phyloP scores from a whole-genome alignment of 2,888 invertebrate genomes.

The Drosophila niveifrons region DNA sequence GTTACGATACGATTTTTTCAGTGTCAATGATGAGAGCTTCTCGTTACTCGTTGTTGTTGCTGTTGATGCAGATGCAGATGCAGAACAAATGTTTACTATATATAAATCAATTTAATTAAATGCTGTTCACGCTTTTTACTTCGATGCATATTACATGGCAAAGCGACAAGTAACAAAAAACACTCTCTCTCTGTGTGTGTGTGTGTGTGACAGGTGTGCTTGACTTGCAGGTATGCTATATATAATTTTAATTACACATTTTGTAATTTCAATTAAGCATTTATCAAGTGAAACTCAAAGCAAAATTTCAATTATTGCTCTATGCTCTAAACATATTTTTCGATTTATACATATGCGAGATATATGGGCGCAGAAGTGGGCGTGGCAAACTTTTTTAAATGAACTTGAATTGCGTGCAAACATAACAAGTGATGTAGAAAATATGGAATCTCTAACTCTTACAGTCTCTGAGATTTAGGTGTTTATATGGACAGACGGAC shows the following conservation, averaged over 20 bases:
- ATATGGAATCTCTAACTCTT: too few relatives aligned
- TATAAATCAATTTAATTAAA: constrained; percentile 74
- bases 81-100: constrained; percentile 33
- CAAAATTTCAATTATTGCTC: too few relatives aligned
- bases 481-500: too few relatives aligned
- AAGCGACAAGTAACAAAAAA: not conserved
- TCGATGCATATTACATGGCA: not conserved
- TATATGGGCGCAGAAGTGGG: too few relatives aligned
- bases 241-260: not conserved
- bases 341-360: too few relatives aligned
- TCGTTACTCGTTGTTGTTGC: constrained; percentile 18
- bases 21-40: constrained; percentile 28
- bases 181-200: too few relatives aligned
- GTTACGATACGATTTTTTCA: constrained; percentile 29
- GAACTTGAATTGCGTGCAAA: too few relatives aligned
- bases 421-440: too few relatives aligned
- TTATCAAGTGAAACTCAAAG: too few relatives aligned
- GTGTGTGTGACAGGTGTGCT: not conserved
- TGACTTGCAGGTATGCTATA: not conserved
- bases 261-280: not conserved
- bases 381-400: too few relatives aligned
- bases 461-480: too few relatives aligned
- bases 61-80: constrained; percentile 12
- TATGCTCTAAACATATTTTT: too few relatives aligned
- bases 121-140: constrained; percentile 46